Evolutionary conservation across 2,113 vertebrate genomes (phyloP), one percentile per base, ranked within the genome.

Genomic region (Cyprinodon brontotheroides): DNA sequence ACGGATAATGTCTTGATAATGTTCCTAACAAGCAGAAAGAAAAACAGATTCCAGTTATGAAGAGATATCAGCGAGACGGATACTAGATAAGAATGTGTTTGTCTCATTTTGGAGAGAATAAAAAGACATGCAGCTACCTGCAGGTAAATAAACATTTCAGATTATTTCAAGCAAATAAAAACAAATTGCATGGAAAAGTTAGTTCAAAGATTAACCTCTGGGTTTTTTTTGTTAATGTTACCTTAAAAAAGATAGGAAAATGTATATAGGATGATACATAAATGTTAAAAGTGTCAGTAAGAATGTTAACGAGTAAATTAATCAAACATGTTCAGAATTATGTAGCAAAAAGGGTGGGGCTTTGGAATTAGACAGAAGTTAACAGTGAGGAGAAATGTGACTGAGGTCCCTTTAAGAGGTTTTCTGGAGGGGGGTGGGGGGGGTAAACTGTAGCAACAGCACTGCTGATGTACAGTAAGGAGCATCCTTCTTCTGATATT

Each of bases 391-490:
- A 80, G 63, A 86, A 91, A 91, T 88, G 87, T 83, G 87, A 90
- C 90, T 86, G 82, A 82, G 92, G 87, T 74, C 86, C 90, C 92
- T 93, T 93, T 93, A 93, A 94, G 91, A 89, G 86, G 40, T 60
- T 0, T 39, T 61, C 75, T 81, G 2, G 17, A 0, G 8, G 50
- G 4, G 4, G 15, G 17, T 15, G 17, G 81, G 80, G 80, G 82
- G 80, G 86, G 84, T 90, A 88, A 89, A 90, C 81, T 83, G 78
- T 68, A 81, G 83, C 83, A 92, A 91, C 88, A 86, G 72, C 75
- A 78, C 65, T 77, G 86, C 72, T 36, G 83, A 79, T 77, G 82
- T 74, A 29, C 29, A 29, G 82, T 81, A 74, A 83, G 88, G 85
- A 84, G 85, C 89, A 83, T 85, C 77, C 80, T 83, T 85, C 86